Conservation (phyloP, 2,888 invertebrate species). For the Timandra comae region DNA sequence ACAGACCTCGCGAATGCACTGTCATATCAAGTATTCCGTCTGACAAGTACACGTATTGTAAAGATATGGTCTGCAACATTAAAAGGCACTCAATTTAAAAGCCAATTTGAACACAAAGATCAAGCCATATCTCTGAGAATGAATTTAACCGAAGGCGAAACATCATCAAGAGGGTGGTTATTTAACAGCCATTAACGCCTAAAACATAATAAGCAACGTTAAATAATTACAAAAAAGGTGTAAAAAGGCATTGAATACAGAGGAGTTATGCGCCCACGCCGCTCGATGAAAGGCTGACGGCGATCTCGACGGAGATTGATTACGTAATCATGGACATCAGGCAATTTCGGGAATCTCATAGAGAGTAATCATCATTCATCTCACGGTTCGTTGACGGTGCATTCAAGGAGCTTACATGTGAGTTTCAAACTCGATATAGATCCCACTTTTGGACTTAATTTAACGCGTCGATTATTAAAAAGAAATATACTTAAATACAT, state of each 20-base stretch:
- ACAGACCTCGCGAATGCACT: slow-evolving; percentile 16
- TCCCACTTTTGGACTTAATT: slow-evolving; percentile 42
- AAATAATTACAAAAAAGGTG: slow-evolving; percentile 70
- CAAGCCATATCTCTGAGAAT: slow-evolving; percentile 38
- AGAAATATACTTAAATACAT: background rate
- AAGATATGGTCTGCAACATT: slow-evolving; percentile 30
- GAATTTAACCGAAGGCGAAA: slow-evolving; percentile 36
- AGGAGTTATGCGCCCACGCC: slow-evolving; percentile 55
- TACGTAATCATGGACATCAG: slow-evolving; percentile 69
- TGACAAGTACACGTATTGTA: slow-evolving; percentile 22
- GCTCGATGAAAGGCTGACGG: slow-evolving; percentile 67
- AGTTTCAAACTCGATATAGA: slow-evolving; percentile 33
- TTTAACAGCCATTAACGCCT: slow-evolving; percentile 67
- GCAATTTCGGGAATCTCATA: slow-evolving; percentile 67
- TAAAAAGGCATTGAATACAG: slow-evolving; percentile 58
- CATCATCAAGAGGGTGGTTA: slow-evolving; percentile 58
- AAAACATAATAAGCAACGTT: slow-evolving; percentile 62
- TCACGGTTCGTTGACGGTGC: slow-evolving; percentile 62
- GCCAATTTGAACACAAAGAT: slow-evolving; percentile 39
- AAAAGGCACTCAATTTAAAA: slow-evolving; percentile 38
- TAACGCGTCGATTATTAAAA: slow-evolving; percentile 35
- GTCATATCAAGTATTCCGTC: slow-evolving; percentile 24
- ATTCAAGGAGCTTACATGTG: slow-evolving; percentile 38
- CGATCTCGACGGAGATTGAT: slow-evolving; percentile 71
- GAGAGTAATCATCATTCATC: slow-evolving; percentile 68